Percentiles rank a stretch among this genome's conserved stretches.
Evolutionary conservation across 2,888 invertebrate species (phyloP).

Genomic region (Zootermopsis nevadensis): DNA sequence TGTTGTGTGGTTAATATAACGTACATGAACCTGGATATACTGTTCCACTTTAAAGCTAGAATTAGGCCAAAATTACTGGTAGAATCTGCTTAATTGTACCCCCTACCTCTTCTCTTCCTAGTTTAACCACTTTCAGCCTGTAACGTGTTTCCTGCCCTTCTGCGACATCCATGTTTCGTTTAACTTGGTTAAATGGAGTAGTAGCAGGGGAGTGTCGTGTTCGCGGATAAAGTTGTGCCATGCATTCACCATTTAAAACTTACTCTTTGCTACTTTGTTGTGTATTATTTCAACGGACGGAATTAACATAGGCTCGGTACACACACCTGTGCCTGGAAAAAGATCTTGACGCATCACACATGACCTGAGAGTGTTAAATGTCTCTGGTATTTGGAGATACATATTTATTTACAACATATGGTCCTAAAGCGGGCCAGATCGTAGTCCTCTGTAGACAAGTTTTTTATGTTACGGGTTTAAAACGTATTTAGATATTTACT

Average conservation of each 20-base stretch:
- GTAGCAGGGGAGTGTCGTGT: neutral
- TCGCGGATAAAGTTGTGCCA: neutral
- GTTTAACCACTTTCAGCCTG: constrained; percentile 9
- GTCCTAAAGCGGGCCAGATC: too few species aligned
- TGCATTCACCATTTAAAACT: constrained; percentile 32
- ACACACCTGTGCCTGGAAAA: neutral
- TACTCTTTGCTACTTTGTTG: neutral
- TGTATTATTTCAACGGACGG: neutral
- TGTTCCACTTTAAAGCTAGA: constrained; percentile 44
- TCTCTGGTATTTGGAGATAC: too few species aligned
- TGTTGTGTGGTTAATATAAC: constrained; percentile 41
- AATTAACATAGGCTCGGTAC: neutral
- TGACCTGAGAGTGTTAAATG: too few species aligned
- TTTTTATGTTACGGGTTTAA: too few species aligned
- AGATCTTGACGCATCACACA: too few species aligned
- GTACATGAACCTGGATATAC: constrained; percentile 32
- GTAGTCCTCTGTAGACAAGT: too few species aligned
- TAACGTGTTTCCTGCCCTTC: too few species aligned
- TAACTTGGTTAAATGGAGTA: constrained; percentile 26
- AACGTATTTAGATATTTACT: too few species aligned
- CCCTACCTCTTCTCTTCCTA: neutral
- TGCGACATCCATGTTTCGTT: constrained; percentile 1
- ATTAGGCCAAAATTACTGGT: constrained; percentile 49
- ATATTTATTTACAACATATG: too few species aligned
- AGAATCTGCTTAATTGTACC: constrained; percentile 46